Evolutionary conservation across 1,140 invertebrate genomes (phyloP).

Genomic region (Drosophila teissieri): DNA sequence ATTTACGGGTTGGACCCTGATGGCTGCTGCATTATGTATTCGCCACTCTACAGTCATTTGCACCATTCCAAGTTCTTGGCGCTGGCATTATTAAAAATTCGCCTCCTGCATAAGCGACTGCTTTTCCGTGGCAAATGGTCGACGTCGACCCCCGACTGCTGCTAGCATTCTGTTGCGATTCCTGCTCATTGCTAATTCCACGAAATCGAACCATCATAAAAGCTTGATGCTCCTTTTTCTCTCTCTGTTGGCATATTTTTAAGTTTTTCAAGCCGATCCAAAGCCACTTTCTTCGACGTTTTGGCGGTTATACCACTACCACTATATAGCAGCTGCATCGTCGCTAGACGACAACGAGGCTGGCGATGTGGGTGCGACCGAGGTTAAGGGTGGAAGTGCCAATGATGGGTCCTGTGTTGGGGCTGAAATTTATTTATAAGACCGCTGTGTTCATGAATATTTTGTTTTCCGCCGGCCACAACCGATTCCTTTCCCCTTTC

Average conservation of each 20-base stretch:
- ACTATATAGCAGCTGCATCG: slow-evolving; percentile 35
- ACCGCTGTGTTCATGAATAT: slow-evolving; percentile 64
- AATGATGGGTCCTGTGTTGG: slow-evolving; percentile 28
- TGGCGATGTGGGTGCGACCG: slow-evolving; percentile 6
- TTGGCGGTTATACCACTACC: slow-evolving; percentile 11
- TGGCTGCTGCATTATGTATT: slow-evolving; percentile 38
- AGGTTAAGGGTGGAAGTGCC: slow-evolving; percentile 12
- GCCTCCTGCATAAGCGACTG: slow-evolving; percentile 21
- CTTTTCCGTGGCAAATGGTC: slow-evolving; percentile 9
- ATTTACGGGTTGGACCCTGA: slow-evolving; percentile 28
- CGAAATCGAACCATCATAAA: slow-evolving; percentile 73
- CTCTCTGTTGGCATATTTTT: slow-evolving; percentile 53
- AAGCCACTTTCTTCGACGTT: slow-evolving; percentile 52
- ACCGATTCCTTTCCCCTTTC: neutral
- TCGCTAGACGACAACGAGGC: slow-evolving; percentile 26
- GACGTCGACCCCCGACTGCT: slow-evolving; percentile 21
- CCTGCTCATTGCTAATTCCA: slow-evolving; percentile 67
- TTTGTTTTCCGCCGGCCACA: slow-evolving; percentile 64
- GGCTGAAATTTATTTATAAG: slow-evolving; percentile 69
- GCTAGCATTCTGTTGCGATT: slow-evolving; percentile 22
- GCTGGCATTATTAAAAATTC: slow-evolving; percentile 58
- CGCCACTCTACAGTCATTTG: slow-evolving; percentile 19
- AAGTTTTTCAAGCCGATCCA: slow-evolving; percentile 55
- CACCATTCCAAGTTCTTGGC: slow-evolving; percentile 5
- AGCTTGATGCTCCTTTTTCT: slow-evolving; percentile 47